phyloP scores from a whole-genome alignment of 2,113 vertebrate genomes.

The Cygnus buccinator region DNA sequence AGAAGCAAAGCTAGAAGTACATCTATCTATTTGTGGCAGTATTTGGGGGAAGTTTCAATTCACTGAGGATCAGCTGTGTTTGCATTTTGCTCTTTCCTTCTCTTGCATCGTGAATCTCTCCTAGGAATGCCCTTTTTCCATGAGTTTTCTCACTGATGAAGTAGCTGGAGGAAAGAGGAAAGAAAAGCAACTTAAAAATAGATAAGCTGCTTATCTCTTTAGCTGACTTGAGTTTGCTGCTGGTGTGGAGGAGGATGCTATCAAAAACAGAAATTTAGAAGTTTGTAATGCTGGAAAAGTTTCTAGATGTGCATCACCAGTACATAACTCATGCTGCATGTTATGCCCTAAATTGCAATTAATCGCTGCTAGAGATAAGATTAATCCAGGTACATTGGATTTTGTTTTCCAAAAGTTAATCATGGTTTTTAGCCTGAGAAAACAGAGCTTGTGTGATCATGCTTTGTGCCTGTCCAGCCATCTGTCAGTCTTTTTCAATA shows the following conservation, averaged over 20 bases:
- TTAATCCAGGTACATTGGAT: constrained; percentile 24
- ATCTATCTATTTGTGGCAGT: neutral
- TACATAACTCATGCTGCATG: neutral
- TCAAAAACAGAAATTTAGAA: constrained; percentile 49
- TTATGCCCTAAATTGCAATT: neutral
- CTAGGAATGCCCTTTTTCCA: constrained; percentile 32
- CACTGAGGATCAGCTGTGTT: constrained; percentile 24
- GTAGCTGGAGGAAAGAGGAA: constrained; percentile 23
- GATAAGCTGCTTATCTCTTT: constrained; percentile 58
- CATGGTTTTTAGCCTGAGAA: neutral
- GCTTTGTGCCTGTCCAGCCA: neutral
- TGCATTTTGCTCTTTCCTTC: constrained; percentile 31
- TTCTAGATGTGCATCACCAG: constrained; percentile 46
- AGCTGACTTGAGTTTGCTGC: constrained; percentile 32
- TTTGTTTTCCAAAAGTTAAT: neutral
- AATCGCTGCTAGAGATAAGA: constrained; percentile 12
- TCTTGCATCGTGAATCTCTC: neutral
- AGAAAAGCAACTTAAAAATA: constrained; percentile 45
- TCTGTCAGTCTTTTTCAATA: constrained; percentile 30
- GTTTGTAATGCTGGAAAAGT: neutral
- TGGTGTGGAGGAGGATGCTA: constrained; percentile 24
- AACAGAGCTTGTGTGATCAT: neutral
- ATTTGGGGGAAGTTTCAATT: neutral
- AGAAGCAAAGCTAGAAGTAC: neutral
- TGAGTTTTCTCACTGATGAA: constrained; percentile 34